These are phyloP conservation scores for Tamias sibiricus DNA, from an alignment of 2,113 vertebrate species.

Conservation along the genomic window DNA sequence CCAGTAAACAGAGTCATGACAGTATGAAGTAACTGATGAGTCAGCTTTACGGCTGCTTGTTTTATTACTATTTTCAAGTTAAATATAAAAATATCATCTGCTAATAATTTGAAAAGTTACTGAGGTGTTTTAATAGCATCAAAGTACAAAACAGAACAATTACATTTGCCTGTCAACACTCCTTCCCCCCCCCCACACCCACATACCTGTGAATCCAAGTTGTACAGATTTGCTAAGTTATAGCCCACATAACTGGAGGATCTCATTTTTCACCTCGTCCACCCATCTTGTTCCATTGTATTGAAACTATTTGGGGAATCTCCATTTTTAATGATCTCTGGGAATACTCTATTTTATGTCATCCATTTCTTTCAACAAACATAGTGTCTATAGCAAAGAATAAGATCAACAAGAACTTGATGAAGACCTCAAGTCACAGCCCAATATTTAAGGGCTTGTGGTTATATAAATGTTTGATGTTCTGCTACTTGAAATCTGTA, in stretches of 20 bases:
- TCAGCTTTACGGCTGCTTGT: background rate
- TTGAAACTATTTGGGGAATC: background rate
- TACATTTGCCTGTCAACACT: background rate
- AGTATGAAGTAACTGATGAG: background rate
- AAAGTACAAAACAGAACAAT: background rate
- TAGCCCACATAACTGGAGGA: background rate
- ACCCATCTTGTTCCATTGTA: background rate
- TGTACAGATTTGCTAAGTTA: background rate
- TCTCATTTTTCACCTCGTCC: background rate
- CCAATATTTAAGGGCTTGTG: background rate
- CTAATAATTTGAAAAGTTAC: background rate
- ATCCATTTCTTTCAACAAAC: background rate
- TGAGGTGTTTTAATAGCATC: background rate
- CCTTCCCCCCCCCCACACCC: accelerated
- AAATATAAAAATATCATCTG: background rate
- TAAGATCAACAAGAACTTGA: background rate
- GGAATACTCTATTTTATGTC: background rate
- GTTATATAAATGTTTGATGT: background rate
- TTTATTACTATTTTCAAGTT: conserved; percentile 39
- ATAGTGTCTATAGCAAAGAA: background rate
- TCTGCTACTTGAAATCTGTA: background rate
- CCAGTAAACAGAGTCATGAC: background rate
- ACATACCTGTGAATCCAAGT: background rate
- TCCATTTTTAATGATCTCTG: background rate
- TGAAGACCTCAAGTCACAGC: background rate